Evolutionary conservation across 2,797 vertebrate species (phyloP).

Genomic region (Myotis daubentonii): DNA sequence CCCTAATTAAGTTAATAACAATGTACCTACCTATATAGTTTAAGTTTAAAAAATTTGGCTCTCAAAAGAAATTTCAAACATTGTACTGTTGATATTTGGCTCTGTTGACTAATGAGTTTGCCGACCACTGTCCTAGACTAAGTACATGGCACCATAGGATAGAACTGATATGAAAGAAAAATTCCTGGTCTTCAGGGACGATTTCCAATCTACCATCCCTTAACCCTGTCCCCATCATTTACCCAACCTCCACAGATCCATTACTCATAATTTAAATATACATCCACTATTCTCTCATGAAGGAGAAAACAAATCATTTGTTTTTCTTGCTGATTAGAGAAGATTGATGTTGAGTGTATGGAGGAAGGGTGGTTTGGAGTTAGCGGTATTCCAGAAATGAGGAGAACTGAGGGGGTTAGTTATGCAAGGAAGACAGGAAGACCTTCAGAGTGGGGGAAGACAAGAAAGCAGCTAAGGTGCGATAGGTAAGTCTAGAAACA

Average conservation of each 20-base stretch:
- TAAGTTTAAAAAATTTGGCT: no score
- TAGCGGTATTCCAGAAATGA: neutral
- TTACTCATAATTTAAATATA: neutral
- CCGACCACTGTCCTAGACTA: neutral
- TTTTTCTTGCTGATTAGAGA: neutral
- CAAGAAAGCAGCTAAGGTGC: accelerated
- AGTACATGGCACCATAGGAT: accelerated
- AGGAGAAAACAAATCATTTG: neutral
- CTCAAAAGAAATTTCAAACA: no score
- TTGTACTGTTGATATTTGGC: no score
- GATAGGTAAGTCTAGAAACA: neutral
- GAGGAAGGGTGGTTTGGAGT: neutral
- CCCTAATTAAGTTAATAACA: no score
- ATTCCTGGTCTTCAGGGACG: neutral
- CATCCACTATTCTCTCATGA: neutral
- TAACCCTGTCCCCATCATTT: neutral
- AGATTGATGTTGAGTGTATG: neutral
- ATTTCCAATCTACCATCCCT: neutral
- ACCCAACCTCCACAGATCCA: accelerated
- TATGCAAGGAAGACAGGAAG: neutral
- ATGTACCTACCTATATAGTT: no score
- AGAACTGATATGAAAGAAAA: no score
- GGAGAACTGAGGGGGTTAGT: neutral
- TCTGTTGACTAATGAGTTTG: no score
- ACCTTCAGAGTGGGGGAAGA: no score